Percentiles rank a stretch among this genome's conserved stretches.
Conservation (phyloP, 2,888 invertebrate species). For the Laothoe populi region DNA sequence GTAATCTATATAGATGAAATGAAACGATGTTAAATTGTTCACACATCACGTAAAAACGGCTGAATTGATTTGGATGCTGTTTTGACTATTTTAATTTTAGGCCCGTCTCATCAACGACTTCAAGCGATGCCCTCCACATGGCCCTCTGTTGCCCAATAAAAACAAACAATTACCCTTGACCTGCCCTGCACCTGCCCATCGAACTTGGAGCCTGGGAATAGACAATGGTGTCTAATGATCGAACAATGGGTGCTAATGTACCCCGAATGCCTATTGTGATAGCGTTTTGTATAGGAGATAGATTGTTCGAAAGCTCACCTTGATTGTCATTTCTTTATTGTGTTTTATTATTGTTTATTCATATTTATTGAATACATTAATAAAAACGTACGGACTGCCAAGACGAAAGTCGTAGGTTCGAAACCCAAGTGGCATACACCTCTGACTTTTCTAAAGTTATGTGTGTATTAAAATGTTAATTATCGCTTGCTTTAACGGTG, state of each 20-base stretch:
- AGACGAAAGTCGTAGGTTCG: no score
- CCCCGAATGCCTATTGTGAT: slow-evolving; percentile 41
- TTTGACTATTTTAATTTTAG: not conserved
- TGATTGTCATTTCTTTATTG: slow-evolving; percentile 31
- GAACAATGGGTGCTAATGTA: slow-evolving; percentile 60
- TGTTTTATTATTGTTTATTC: slow-evolving; percentile 21
- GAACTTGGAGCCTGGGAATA: slow-evolving; percentile 35
- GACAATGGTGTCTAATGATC: slow-evolving; percentile 60
- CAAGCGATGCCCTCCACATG: not conserved
- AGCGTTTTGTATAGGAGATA: slow-evolving; percentile 36
- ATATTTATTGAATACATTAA: slow-evolving; percentile 15
- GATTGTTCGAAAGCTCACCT: slow-evolving; percentile 43
- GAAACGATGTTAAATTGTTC: no score
- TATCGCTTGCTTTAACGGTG: no score
- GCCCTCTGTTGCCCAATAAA: slow-evolving; percentile 11
- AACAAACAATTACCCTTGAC: slow-evolving; percentile 14
- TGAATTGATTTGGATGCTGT: no score
- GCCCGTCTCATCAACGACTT: not conserved
- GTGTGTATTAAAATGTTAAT: no score
- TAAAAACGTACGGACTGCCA: no score
- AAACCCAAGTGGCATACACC: no score
- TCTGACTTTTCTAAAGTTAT: no score
- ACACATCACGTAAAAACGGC: no score
- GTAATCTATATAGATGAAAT: no score
- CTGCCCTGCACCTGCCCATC: slow-evolving; percentile 11